Conservation (phyloP, 2,888 invertebrate species). For the Autographa gamma region DNA sequence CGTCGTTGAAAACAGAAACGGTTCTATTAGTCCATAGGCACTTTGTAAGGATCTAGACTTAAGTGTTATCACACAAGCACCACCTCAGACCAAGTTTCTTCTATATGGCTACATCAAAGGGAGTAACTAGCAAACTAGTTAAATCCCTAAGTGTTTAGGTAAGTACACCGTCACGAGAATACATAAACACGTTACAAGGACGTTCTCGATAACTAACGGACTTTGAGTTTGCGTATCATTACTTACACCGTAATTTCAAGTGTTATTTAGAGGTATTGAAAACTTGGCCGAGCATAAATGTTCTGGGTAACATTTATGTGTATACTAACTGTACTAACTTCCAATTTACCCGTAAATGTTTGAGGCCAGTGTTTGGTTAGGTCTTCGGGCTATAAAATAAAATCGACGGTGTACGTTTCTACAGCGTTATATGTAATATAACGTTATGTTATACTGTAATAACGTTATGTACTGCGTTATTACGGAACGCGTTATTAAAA, state of each 20-base stretch:
- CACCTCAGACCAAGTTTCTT: constrained; percentile 36
- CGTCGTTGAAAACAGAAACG: neutral
- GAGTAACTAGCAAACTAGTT: constrained; percentile 45
- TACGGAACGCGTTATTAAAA: neutral
- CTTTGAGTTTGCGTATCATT: constrained; percentile 46
- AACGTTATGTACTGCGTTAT: neutral
- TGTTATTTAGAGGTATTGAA: constrained; percentile 47
- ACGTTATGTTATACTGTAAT: neutral
- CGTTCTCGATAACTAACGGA: constrained; percentile 51
- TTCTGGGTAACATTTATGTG: constrained; percentile 43
- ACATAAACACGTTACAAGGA: constrained; percentile 47
- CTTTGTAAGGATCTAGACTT: constrained; percentile 4
- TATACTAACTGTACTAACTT: constrained; percentile 44
- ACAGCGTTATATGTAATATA: neutral
- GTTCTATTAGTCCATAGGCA: neutral
- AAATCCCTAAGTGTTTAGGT: constrained; percentile 43
- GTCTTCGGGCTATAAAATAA: constrained; percentile 40
- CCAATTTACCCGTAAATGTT: constrained; percentile 37
- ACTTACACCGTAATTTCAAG: constrained; percentile 52
- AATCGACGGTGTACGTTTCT: constrained; percentile 9
- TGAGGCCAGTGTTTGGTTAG: constrained; percentile 46
- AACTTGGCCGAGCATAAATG: constrained; percentile 43
- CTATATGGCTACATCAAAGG: constrained; percentile 46
- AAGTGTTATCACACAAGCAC: constrained; percentile 15
- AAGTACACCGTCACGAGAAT: constrained; percentile 39